These are phyloP conservation scores for Heteronetta atricapilla DNA, from an alignment of 2,113 vertebrate genomes.

Conservation along the genomic window DNA sequence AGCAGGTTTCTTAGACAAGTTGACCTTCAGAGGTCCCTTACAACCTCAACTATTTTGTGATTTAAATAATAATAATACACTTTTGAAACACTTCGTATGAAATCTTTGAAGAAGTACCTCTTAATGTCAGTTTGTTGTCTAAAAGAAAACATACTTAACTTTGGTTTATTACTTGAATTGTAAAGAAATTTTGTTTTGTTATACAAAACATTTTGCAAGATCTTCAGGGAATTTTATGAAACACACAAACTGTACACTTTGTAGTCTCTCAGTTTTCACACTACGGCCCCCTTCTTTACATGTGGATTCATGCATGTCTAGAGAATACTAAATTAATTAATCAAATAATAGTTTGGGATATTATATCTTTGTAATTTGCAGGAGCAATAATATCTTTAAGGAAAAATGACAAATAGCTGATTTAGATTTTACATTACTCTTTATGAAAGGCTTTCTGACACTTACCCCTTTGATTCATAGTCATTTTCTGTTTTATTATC, in stretches of 20 bases:
- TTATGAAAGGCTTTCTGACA: too few species aligned
- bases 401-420: neutral
- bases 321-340: neutral
- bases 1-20: neutral
- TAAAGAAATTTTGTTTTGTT: neutral
- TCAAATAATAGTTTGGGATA: neutral
- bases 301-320: neutral
- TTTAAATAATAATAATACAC: neutral
- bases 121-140: neutral
- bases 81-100: neutral
- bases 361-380: neutral
- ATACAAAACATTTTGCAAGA: neutral
- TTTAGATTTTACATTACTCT: neutral
- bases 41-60: neutral
- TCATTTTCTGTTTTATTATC: neutral
- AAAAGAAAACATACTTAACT: neutral
- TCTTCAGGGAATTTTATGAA: neutral
- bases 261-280: neutral
- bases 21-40: neutral
- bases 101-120: neutral
- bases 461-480: neutral
- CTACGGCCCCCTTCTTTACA: neutral
- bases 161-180: neutral
- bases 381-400: neutral
- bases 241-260: neutral